Evolutionary conservation across 2,113 vertebrate genomes (phyloP), one percentile per base, ranked within the genome.

Genomic region (Chitala chitala): DNA sequence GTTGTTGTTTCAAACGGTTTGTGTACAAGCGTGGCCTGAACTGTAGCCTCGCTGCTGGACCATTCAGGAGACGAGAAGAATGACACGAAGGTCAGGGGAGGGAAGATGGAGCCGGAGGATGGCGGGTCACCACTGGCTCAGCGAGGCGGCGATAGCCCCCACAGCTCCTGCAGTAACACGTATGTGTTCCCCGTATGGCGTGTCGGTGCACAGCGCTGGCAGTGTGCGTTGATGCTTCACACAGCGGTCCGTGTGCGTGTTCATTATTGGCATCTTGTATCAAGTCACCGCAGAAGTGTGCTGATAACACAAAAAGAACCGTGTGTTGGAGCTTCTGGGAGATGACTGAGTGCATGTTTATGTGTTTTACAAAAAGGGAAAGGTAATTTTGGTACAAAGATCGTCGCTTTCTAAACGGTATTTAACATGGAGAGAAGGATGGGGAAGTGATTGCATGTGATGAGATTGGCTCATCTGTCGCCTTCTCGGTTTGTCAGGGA

Each of bases 81-180:
- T 82, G 89, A 83, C 91, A 91, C 61, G 98, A 96, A 85, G 92
- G 94, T 44, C 91, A 95, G 92, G 96, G 90, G 69, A 87, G 96
- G 68, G n/a, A 95, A n/a, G n/a, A n/a, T n/a, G n/a, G n/a, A 95
- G 84, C 94, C 96, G 65, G 97, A 94, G 85, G 80, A 90, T 75
- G 93, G 95, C 81, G 96, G 95, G 85, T 78, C 84, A 63, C 78
- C 87, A 26, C 54, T 88, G 4, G 85, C 83, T 74, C 87, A 88
- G 74, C 76, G 70, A 36, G 56, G 48, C 5, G 48, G 63, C 26
- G 88, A 89, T 5, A 88, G 93, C 22, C 78, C 88, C 1, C 91
- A 90, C 73, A 87, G 91, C 82, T 91, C 94, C 24, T 92, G 93
- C 72, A 86, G 78, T 85, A 93, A 95, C 81, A 86, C 85, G 95